Evolutionary conservation across 2,888 invertebrate species (phyloP), one percentile per base, ranked within the genome.

Genomic region (Polietes domitor): DNA sequence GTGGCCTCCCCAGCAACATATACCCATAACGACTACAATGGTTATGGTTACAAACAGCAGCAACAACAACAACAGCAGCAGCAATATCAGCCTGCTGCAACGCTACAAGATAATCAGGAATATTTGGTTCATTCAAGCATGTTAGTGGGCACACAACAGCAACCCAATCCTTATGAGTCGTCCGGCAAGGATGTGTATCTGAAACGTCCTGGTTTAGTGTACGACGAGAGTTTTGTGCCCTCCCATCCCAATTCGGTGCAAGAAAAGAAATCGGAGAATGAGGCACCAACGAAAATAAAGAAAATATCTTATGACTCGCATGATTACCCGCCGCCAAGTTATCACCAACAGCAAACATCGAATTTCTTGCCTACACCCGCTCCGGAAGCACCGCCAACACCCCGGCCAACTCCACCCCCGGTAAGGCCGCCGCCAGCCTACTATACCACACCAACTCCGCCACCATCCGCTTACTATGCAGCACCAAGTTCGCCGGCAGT

Each of bases 291-390:
- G 2, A 80, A 86, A 72, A 71, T 82, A 74, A 65, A 84, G 75
- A 70, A 86, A 84, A 87, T 92, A 85, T 91, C 90, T 85, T 91
- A 91, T 86, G 90, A 89, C 86, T 91, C 91, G 77, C 91, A 90
- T 87, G 91, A 91, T 87, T 90, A 90, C 87, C 90, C 91, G 72
- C 91, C 91, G 86, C 92, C 91, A 85, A 90, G 89, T 88, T 88
- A 88, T 85, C 86, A 86, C 74, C 86, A 85, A 77, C 86, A 85
- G 82, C 88, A 86, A 73, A 86, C 85, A 77, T 86, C 85, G 5
- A 85, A 86, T 68, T 85, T 85, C 76, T 82, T 80, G 58, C 86
- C 86, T 72, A 81, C 85, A 72, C 86, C 83, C 28, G 65, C 53
- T 15, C 82, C 86, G 47, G 80, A 73, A 26, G 75, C 41, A 41